Conservation (phyloP, 2,888 invertebrate genomes). For the Lithophane leautieri region DNA sequence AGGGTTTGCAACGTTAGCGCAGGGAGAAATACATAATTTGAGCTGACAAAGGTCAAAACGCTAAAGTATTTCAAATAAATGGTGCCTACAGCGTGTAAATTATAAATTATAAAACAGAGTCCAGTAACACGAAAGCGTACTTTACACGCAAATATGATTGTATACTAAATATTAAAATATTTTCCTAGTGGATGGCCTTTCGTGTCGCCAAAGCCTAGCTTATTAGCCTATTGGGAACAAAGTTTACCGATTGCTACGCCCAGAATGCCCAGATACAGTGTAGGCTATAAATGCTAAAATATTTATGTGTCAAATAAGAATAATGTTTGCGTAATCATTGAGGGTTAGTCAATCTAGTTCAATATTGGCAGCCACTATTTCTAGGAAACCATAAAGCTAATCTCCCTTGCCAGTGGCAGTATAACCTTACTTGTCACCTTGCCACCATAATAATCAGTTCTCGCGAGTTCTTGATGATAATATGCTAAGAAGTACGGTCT, state of each 20-base stretch:
- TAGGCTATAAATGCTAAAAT: conserved; percentile 26
- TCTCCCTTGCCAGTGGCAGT: too few relatives aligned
- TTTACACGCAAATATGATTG: conserved; percentile 36
- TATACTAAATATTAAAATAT: conserved; percentile 15
- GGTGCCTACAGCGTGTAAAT: not conserved
- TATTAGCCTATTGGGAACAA: conserved; percentile 17
- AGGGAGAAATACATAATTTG: not conserved
- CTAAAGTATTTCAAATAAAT: conserved; percentile 2
- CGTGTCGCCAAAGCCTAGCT: conserved; percentile 17
- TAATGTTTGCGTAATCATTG: too few relatives aligned
- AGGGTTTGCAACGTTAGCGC: not conserved
- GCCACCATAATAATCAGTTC: too few relatives aligned
- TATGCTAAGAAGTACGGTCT: too few relatives aligned
- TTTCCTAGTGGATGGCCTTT: conserved; percentile 26
- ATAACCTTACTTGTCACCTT: too few relatives aligned
- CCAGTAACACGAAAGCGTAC: conserved; percentile 20
- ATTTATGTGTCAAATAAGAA: conserved; percentile 9
- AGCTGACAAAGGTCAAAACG: not conserved
- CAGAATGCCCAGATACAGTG: conserved; percentile 41
- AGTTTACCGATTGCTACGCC: conserved; percentile 17
- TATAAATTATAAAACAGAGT: conserved; percentile 4
- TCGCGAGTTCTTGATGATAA: too few relatives aligned
- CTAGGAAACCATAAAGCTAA: too few relatives aligned
- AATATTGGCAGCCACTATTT: too few relatives aligned
- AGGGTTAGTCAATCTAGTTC: too few relatives aligned